phyloP scores from a whole-genome alignment of 2,113 vertebrate genomes.

The Pavo muticus region DNA sequence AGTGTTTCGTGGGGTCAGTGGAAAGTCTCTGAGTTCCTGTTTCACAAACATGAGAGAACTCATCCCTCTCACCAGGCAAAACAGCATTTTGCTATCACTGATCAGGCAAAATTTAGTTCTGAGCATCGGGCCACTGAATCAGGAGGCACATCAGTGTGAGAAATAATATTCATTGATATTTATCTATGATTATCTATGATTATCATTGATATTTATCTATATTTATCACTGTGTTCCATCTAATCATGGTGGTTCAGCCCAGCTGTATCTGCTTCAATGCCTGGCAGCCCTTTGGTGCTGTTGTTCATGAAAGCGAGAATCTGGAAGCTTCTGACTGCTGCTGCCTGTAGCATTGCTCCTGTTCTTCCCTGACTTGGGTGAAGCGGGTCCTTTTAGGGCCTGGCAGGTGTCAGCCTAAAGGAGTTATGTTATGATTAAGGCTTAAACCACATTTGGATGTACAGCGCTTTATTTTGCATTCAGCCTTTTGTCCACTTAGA shows the following conservation, averaged over 20 bases:
- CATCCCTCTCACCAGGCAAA: background rate
- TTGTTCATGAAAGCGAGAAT: too few species aligned
- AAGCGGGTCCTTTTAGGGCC: background rate
- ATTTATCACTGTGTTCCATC: background rate
- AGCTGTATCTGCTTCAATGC: background rate
- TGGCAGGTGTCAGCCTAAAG: background rate
- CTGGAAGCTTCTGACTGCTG: background rate
- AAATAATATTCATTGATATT: background rate
- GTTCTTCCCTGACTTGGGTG: background rate
- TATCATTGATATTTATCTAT: too few species aligned
- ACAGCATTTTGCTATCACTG: background rate
- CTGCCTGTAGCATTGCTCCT: background rate
- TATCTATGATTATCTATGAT: too few species aligned
- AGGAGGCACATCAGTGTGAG: background rate
- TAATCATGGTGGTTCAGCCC: background rate
- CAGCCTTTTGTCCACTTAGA: background rate
- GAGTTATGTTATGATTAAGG: background rate
- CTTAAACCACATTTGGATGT: background rate
- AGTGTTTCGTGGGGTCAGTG: background rate
- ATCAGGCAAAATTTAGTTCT: background rate
- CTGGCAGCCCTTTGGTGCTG: background rate
- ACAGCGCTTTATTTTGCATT: background rate
- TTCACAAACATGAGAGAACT: background rate
- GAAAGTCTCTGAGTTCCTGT: background rate
- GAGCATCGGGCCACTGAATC: background rate